Conservation (phyloP, 1,140 invertebrate species). For the Sycophaga agraensis region DNA sequence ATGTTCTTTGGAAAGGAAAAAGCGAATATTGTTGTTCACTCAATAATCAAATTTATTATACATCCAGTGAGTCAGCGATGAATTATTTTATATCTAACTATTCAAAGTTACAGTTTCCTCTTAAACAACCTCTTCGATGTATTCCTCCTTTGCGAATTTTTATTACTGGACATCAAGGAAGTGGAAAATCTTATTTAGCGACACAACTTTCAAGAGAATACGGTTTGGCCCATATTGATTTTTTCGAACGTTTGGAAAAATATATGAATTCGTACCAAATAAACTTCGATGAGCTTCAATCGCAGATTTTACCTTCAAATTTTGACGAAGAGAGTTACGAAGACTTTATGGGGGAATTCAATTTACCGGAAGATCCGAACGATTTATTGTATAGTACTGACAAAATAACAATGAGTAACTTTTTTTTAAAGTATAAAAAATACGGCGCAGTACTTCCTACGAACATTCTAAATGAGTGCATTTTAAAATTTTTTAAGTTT, state of each 20-base stretch:
- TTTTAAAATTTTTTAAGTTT: constrained; percentile 52
- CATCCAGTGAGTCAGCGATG: constrained; percentile 51
- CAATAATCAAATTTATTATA: constrained; percentile 57
- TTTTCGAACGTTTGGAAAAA: constrained; percentile 44
- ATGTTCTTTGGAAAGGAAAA: constrained; percentile 62
- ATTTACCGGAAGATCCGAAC: constrained; percentile 22
- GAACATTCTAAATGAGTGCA: constrained; percentile 46
- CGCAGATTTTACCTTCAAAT: constrained; percentile 17
- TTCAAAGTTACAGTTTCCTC: constrained; percentile 46
- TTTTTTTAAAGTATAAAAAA: constrained; percentile 52
- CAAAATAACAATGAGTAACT: constrained; percentile 4
- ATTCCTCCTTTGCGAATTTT: constrained; percentile 59
- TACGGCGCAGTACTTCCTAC: constrained; percentile 45
- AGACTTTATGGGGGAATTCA: constrained; percentile 3
- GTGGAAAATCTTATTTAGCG: constrained; percentile 58
- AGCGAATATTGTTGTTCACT: constrained; percentile 55
- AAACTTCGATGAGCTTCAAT: constrained; percentile 33
- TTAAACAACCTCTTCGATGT: constrained; percentile 46
- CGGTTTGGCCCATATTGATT: constrained; percentile 58
- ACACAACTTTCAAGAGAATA: constrained; percentile 57
- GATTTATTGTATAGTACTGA: constrained; percentile 27
- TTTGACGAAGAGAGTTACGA: neutral
- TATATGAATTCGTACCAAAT: constrained; percentile 20
- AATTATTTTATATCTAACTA: constrained; percentile 54
- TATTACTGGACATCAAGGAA: constrained; percentile 56